Conservation (phyloP, 2,113 vertebrate species). For the Formicarius rufipectus region DNA sequence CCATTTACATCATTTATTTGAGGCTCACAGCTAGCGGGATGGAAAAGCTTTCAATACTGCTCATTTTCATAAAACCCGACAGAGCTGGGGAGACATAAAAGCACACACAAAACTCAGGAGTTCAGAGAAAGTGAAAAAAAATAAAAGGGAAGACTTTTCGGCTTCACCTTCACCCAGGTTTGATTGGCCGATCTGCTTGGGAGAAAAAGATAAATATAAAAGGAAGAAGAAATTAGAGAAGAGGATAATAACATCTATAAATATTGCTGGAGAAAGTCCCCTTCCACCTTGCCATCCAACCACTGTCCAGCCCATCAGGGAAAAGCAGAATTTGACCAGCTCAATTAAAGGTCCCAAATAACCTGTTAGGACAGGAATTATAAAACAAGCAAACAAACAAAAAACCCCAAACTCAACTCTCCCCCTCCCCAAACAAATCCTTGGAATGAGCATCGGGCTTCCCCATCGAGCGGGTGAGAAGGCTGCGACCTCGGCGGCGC, state of each 20-base stretch:
- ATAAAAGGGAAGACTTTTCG: neutral
- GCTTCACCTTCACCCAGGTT: neutral
- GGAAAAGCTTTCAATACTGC: slow-evolving; percentile 85
- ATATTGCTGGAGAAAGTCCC: neutral
- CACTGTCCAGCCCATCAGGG: neutral
- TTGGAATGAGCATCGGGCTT: neutral
- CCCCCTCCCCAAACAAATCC: no score
- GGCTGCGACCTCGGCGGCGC: neutral
- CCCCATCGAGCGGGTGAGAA: neutral
- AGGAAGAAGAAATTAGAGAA: neutral
- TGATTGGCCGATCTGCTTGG: neutral
- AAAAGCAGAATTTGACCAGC: neutral
- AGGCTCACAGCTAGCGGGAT: slow-evolving; percentile 81
- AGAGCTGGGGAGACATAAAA: slow-evolving; percentile 40
- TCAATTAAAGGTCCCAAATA: neutral
- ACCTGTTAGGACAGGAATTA: neutral
- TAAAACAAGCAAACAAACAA: neutral
- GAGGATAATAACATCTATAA: neutral
- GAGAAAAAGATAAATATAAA: neutral
- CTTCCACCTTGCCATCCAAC: neutral
- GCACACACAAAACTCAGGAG: neutral
- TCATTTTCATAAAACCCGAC: slow-evolving; percentile 79
- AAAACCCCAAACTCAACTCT: neutral
- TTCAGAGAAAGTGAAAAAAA: slow-evolving; percentile 48
- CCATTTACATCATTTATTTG: slow-evolving; percentile 88